A percentile compares a stretch with the other conserved stretches of the same genome.
Conservation (phyloP, 1,140 invertebrate genomes). For the Pseudomyrmex dendroicus region DNA sequence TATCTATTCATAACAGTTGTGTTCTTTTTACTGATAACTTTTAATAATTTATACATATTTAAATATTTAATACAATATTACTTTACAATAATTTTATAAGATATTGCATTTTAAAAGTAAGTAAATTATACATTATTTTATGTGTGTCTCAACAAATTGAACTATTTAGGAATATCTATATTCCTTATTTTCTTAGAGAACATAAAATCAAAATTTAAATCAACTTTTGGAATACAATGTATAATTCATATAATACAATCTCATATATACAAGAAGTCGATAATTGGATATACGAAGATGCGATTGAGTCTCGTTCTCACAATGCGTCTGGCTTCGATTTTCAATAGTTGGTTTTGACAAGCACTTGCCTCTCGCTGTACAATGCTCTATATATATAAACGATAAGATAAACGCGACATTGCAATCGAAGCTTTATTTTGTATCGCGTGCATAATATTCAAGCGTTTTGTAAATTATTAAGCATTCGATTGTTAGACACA, state of each 20-base stretch:
- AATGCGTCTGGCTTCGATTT: slow-evolving; percentile 77
- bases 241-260: slow-evolving; percentile 74
- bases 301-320: slow-evolving; percentile 65
- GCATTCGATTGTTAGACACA: neutral
- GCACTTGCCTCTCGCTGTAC: slow-evolving; percentile 63
- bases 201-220: slow-evolving; percentile 31
- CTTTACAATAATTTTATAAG: too few relatives aligned
- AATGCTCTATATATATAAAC: slow-evolving; percentile 50
- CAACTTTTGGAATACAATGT: slow-evolving; percentile 55
- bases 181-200: neutral
- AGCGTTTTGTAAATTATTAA: neutral
- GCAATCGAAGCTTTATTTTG: slow-evolving; percentile 9
- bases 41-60: neutral
- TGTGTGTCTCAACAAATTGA: neutral
- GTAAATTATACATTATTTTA: neutral
- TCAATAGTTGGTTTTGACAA: slow-evolving; percentile 78
- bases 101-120: neutral
- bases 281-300: slow-evolving; percentile 75
- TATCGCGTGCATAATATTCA: slow-evolving; percentile 7
- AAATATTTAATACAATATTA: too few relatives aligned
- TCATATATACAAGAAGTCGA: slow-evolving; percentile 68
- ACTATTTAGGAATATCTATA: slow-evolving; percentile 17
- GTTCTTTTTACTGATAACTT: neutral
- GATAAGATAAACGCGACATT: slow-evolving; percentile 52
- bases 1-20: neutral